Evolutionary conservation across 1,140 invertebrate genomes (phyloP), one percentile per base, ranked within the genome.

Genomic region (Bombus ignitus): DNA sequence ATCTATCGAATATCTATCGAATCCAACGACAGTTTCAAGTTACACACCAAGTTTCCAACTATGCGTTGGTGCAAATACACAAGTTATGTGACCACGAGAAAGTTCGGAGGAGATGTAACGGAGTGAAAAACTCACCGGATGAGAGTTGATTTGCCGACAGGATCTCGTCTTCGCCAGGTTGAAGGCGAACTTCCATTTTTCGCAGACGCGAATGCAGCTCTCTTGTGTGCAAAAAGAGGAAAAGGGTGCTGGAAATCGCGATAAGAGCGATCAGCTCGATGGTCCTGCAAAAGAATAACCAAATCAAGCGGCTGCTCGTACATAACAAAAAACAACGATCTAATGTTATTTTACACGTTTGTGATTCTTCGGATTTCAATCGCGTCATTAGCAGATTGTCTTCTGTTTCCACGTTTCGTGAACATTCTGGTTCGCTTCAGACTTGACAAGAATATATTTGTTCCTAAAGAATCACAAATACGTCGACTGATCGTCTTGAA

Each of bases 181-280:
- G 97, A 44, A 98, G 95, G 91, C 96, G 96, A 44, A 97, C 96
- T 95, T 98, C 97, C 97, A 98, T 98, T 92, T 97, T 96, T 81
- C 96, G 96, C 77, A 98, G 95, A 93, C 97, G 96, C 73, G 97
- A 97, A 94, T 97, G 97, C 71, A 98, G 94, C 92, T 97, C 97
- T 90, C 97, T 95, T 70, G 97, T 98, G 95, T 98, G 97, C 75
- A 98, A 95, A 92, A 98, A 98, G 87, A 98, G 96, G 94, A 98
- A 98, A 81, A 98, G 95, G 25, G 97, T 98, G 89, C 97, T 97
- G 68, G 97, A 98, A 70, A 98, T 96, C 18, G 97, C 97, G 87
- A 98, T 95, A 86, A 98, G 93, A 35, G 97, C 97, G 81, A 98
- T 96, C 90, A 98, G 95, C 94, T 98, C 97, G 91, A 96, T 97